Percentiles rank a stretch among this genome's conserved stretches.
phyloP scores from a whole-genome alignment of 2,888 invertebrate species.

The Agriopis marginaria region DNA sequence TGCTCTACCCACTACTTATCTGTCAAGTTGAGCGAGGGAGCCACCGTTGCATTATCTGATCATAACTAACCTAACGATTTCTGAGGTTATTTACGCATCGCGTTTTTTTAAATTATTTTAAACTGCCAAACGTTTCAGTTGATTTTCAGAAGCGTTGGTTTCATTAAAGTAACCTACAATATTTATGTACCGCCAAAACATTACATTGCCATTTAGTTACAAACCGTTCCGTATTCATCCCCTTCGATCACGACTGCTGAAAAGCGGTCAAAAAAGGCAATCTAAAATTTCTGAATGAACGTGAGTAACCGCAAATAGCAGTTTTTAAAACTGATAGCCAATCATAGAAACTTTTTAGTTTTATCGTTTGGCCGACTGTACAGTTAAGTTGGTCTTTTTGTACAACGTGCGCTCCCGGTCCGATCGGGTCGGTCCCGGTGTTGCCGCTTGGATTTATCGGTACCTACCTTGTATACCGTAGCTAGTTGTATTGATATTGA shows the following conservation, averaged over 20 bases:
- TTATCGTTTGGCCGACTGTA: background rate
- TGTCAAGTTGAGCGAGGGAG: background rate
- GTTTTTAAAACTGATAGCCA: background rate
- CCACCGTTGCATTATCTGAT: background rate
- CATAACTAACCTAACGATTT: background rate
- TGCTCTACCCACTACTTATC: conserved; percentile 43
- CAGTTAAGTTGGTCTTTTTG: background rate
- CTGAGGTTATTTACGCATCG: no score
- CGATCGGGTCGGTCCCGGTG: background rate
- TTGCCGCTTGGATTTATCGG: conserved; percentile 6
- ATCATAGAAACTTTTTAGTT: background rate
- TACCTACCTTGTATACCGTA: conserved; percentile 26
- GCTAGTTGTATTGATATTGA: conserved; percentile 13
- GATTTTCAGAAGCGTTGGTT: no score
- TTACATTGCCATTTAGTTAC: background rate
- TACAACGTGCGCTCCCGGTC: background rate
- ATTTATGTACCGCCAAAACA: no score
- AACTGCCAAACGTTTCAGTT: no score
- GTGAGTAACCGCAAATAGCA: background rate
- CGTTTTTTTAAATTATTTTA: no score
- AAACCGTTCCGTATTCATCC: background rate
- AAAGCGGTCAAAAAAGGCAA: background rate
- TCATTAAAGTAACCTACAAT: no score
- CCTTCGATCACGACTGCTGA: background rate
- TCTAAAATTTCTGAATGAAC: background rate